Evolutionary conservation across 1,140 invertebrate genomes (phyloP).

Genomic region (Drosophila azteca): DNA sequence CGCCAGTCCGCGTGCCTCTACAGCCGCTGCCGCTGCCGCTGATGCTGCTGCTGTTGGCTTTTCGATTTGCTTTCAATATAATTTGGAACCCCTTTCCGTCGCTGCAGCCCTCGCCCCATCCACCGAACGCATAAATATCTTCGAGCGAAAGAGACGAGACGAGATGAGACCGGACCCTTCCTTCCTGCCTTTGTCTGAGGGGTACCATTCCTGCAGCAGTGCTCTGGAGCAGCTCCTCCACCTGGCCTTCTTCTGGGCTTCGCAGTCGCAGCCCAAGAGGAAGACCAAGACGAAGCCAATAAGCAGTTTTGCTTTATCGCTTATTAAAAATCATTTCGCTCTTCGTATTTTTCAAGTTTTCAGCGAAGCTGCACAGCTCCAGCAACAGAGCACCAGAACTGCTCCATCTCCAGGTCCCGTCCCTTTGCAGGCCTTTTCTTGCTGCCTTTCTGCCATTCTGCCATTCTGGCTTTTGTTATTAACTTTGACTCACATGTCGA

Average conservation of each 20-base stretch:
- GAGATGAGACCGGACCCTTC: slow-evolving; percentile 13
- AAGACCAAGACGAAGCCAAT: slow-evolving; percentile 67
- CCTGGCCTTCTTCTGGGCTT: slow-evolving; percentile 12
- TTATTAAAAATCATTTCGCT: slow-evolving; percentile 84
- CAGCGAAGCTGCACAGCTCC: slow-evolving; percentile 30
- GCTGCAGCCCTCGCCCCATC: background rate
- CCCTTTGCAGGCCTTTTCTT: background rate
- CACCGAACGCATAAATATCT: slow-evolving; percentile 60
- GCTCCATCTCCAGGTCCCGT: background rate
- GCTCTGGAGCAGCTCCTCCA: slow-evolving; percentile 8
- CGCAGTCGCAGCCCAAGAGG: background rate
- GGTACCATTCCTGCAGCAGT: background rate
- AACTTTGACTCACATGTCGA: slow-evolving; percentile 83
- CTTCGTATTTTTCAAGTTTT: slow-evolving; percentile 79
- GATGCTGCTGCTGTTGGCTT: slow-evolving; percentile 67
- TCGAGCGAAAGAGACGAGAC: slow-evolving; percentile 25
- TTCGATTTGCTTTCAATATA: slow-evolving; percentile 81
- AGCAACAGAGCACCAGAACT: slow-evolving; percentile 34
- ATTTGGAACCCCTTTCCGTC: slow-evolving; percentile 35
- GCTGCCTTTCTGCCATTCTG: slow-evolving; percentile 3
- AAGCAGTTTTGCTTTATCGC: slow-evolving; percentile 84
- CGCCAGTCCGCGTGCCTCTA: slow-evolving; percentile 6
- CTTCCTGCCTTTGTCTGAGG: slow-evolving; percentile 28
- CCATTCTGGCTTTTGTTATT: slow-evolving; percentile 69
- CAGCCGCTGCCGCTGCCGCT: slow-evolving; percentile 1